A percentile compares a stretch with the other conserved stretches of the same genome.
Conservation (phyloP, 2,797 vertebrate species). For the Ficedula albicollis region DNA sequence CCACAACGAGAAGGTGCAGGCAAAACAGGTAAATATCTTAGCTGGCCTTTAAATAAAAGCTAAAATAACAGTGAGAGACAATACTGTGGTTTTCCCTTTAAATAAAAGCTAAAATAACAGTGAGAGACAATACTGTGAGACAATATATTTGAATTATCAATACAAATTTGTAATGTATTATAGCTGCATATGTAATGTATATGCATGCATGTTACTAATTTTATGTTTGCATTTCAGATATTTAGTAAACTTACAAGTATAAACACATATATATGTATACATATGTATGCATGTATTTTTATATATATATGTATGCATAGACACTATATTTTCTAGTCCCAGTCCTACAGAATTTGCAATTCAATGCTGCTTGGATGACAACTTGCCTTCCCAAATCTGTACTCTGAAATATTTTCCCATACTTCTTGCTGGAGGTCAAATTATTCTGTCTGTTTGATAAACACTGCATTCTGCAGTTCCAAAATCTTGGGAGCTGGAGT, state of each 20-base stretch:
- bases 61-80: background rate
- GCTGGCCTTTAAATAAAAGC: background rate
- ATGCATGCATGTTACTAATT: background rate
- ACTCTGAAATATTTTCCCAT: background rate
- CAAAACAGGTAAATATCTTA: slow-evolving; percentile 89
- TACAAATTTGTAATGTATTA: background rate
- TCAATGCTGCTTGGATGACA: background rate
- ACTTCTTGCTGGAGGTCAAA: background rate
- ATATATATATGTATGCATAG: background rate
- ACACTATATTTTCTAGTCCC: background rate
- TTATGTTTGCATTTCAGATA: background rate
- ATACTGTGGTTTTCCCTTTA: background rate
- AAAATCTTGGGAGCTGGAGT: background rate
- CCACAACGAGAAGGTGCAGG: slow-evolving; percentile 87
- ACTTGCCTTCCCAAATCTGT: background rate
- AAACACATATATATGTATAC: background rate
- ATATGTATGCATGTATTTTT: background rate
- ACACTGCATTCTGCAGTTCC: background rate
- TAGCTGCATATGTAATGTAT: background rate
- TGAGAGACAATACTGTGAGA: background rate
- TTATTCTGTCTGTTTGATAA: slow-evolving; percentile 8
- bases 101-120: background rate
- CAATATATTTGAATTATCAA: background rate
- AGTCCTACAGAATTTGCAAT: background rate
- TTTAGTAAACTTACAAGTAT: background rate